Conservation (phyloP, 2,888 invertebrate genomes). For the Epiblema foenella region DNA sequence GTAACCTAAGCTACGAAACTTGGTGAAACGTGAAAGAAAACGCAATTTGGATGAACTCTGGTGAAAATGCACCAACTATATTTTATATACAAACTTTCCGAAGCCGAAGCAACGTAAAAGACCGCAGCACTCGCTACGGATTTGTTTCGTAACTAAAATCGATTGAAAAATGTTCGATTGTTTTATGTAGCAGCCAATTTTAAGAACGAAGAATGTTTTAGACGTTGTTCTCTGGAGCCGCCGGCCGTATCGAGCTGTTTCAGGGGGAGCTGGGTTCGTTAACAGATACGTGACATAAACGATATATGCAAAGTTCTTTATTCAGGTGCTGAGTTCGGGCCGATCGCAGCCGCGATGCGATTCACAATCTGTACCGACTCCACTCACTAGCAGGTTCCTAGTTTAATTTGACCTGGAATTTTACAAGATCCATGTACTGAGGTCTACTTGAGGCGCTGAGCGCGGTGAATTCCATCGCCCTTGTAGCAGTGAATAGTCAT, state of each 20-base stretch:
- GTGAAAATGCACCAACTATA: background rate
- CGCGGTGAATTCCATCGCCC: background rate
- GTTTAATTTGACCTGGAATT: background rate
- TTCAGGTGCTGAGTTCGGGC: background rate
- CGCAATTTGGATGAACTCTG: background rate
- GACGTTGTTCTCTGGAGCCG: slow-evolving; percentile 1
- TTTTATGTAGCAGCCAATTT: slow-evolving; percentile 12
- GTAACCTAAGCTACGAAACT: background rate
- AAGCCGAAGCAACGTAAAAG: background rate
- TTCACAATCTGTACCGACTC: background rate
- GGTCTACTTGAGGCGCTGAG: background rate
- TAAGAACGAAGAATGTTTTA: slow-evolving; percentile 1
- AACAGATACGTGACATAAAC: background rate
- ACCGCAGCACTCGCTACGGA: background rate
- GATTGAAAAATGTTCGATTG: slow-evolving; percentile 5
- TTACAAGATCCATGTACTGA: background rate
- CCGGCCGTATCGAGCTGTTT: background rate
- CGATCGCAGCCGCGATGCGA: slow-evolving; percentile 2
- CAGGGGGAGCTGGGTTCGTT: slow-evolving; percentile 1
- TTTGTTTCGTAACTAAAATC: slow-evolving; percentile 2
- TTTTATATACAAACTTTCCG: background rate
- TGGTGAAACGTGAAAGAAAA: background rate
- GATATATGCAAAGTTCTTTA: slow-evolving; percentile 13
- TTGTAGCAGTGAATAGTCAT: background rate
- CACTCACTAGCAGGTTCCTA: background rate